Base-by-base conservation (phyloP, 2,113 vertebrate genomes). In the Xyliphius kryptos region DNA sequence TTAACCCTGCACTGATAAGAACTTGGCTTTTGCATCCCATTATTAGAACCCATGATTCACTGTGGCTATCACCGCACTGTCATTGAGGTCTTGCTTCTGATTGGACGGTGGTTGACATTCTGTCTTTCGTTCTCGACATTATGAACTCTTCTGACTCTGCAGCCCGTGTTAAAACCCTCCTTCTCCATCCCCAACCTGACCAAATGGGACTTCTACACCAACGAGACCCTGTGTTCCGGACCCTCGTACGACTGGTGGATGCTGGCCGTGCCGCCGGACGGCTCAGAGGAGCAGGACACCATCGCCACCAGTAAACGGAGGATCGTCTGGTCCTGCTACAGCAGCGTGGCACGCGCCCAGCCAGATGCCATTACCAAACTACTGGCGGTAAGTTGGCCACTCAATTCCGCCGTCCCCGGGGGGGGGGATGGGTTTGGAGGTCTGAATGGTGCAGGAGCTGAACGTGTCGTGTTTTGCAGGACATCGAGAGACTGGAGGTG, bases 251-350 rank as follows among this genome's bases (percentile, higher is more conserved):
- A 99, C 20, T 97, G 93, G 90, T 80, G 84, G 52, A 91, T 89
- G 85, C 77, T 87, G 63, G 74, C 84, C 3, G 71, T 83, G 46
- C 87, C 83, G 77, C 74, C 80, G 17, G 77, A 76, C 37, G 74
- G 75, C 65, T 54, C 78, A 0, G 93, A 96, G 59, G 93, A 96
- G 56, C 9, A 67, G 0, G 88, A 91, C 20, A 79, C 87, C 2
- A 57, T 79, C 16, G 61, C 85, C 51, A 89, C 82, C 74, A 91
- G 84, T 9, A 90, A 86, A 75, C 90, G 96, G 78, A 91, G 89
- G 78, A 91, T 96, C 3, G 91, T 98, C 21, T 98, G 96, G 96
- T 94, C 95, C 0, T 98, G 95, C 79, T 98, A 98, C 14, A 93
- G 92, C 71, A 89, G 91, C 14, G 80, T 97, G 65, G 81, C 79